A percentile compares a stretch with the other conserved stretches of the same genome.
Evolutionary conservation across 2,113 vertebrate species (phyloP).

Genomic region (Sisor rabdophorus): DNA sequence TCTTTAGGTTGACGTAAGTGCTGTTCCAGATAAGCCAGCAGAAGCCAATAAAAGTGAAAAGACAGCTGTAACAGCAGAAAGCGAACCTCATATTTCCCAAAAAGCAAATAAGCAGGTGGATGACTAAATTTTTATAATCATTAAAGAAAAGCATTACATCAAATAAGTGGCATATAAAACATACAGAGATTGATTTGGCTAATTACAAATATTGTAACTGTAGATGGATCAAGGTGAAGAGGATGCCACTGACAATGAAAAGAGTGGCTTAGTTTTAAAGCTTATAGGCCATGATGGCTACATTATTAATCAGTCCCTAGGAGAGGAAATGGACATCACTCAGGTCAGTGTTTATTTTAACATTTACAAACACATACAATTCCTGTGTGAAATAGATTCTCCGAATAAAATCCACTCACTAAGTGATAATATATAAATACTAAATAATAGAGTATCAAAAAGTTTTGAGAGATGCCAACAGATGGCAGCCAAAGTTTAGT

Average conservation of each 20-base stretch:
- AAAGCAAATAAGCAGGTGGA: constrained; percentile 28
- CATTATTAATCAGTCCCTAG: constrained; percentile 65
- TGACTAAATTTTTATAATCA: constrained; percentile 11
- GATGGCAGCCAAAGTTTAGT: too few species aligned
- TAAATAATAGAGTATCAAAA: too few species aligned
- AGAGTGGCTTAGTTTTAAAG: constrained; percentile 55
- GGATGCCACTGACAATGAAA: constrained; percentile 10
- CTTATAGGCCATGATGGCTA: constrained; percentile 70
- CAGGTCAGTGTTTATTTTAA: constrained; percentile 62
- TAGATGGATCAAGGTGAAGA: constrained; percentile 17
- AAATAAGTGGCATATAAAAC: background rate
- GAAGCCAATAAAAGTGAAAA: constrained; percentile 6
- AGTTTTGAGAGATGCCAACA: too few species aligned
- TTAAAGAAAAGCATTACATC: background rate
- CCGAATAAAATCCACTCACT: background rate
- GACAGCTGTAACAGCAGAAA: background rate
- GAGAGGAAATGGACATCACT: constrained; percentile 51
- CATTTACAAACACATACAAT: background rate
- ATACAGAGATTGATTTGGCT: background rate
- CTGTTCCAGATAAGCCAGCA: constrained; percentile 3
- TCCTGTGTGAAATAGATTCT: background rate
- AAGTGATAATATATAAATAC: background rate
- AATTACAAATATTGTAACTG: background rate
- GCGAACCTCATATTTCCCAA: background rate
- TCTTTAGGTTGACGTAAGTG: constrained; percentile 39